phyloP scores from a whole-genome alignment of 2,113 vertebrate genomes.

The Hemiscyllium ocellatum region DNA sequence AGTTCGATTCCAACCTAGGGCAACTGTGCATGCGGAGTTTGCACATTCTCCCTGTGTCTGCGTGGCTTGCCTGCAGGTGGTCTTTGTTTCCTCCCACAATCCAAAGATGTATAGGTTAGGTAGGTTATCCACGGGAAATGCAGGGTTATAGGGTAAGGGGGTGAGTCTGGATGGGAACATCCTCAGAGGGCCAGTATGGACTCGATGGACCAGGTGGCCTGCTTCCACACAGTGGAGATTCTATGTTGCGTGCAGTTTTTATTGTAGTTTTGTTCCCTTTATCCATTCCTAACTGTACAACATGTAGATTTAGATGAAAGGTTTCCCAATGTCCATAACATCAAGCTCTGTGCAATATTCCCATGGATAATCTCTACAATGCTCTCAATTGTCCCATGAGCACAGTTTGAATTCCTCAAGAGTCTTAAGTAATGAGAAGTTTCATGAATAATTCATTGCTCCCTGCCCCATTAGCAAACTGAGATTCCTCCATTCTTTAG shows the following conservation, averaged over 20 bases:
- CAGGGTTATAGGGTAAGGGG: no score
- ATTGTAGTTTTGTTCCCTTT: background rate
- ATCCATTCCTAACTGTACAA: background rate
- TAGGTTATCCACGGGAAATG: no score
- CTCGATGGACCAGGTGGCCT: no score
- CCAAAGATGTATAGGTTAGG: no score
- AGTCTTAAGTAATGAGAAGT: background rate
- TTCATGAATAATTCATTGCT: slow-evolving; percentile 17
- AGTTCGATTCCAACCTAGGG: no score
- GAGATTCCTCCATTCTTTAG: background rate
- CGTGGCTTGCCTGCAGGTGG: no score
- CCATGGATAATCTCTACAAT: slow-evolving; percentile 15
- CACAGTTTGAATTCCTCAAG: slow-evolving; percentile 12
- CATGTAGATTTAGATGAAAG: background rate
- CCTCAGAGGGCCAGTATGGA: no score
- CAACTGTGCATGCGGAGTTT: no score
- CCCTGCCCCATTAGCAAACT: slow-evolving; percentile 6
- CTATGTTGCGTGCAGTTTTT: background rate
- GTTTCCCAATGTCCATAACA: background rate
- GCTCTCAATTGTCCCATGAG: background rate
- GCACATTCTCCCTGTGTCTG: no score
- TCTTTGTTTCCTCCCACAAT: no score
- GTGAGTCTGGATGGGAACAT: no score
- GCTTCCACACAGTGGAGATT: no score
- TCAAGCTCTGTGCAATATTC: background rate